phyloP scores from a whole-genome alignment of 1,140 invertebrate genomes.

The Lepidotrigona ventralis region DNA sequence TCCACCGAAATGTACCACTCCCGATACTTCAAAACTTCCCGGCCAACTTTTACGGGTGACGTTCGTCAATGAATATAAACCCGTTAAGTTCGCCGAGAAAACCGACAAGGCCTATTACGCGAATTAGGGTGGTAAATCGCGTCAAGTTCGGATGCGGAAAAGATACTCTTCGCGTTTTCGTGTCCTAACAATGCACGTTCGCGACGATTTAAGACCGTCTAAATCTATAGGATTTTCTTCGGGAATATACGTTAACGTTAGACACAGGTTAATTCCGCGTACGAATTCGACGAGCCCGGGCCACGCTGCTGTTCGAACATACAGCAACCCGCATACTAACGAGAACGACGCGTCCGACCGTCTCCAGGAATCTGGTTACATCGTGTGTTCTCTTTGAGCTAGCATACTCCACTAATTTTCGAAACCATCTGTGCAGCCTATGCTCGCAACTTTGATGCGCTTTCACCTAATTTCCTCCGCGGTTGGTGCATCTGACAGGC shows the following conservation, averaged over 20 bases:
- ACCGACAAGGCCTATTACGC: no score
- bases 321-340: conserved; percentile 17
- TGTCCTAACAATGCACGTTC: not conserved
- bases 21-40: not conserved
- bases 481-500: not conserved
- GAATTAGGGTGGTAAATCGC: not conserved
- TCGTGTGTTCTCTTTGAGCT: conserved; percentile 20
- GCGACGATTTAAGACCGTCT: not conserved
- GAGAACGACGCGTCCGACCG: conserved; percentile 9
- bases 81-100: not conserved
- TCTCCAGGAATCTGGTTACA: not conserved
- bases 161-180: not conserved
- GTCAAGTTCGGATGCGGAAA: not conserved
- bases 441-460: conserved; percentile 12
- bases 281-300: conserved; percentile 2
- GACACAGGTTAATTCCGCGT: not conserved
- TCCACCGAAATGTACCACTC: not conserved
- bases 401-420: conserved; percentile 5
- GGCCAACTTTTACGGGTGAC: not conserved
- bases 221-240: not conserved
- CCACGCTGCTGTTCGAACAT: conserved; percentile 4
- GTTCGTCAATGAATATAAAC: not conserved
- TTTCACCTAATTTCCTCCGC: conserved; percentile 15
- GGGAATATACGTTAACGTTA: not conserved
- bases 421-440: not conserved